Base-by-base conservation (phyloP, 2,888 invertebrate genomes). In the Sussaba pulchella region DNA sequence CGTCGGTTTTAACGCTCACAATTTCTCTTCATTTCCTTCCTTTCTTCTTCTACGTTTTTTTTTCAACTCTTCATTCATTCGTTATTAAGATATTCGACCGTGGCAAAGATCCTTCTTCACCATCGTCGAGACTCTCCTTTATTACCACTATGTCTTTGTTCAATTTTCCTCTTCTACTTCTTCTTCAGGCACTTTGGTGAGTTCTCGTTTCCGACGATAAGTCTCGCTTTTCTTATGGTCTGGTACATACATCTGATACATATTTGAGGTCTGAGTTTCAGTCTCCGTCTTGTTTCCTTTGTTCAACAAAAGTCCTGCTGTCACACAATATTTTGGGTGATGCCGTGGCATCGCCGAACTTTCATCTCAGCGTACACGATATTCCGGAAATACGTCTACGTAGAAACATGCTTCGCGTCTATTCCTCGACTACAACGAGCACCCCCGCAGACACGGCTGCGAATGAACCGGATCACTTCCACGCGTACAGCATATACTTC, bases 371-470 rank as follows among this genome's bases (percentile, higher is more conserved):
- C 72, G 47, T 52, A 47, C 50, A 50, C 19, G 19, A 50, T 72
- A 80, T 80, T 66, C 47, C 31, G 31, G 12, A 41, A 77, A 43
- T 36, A 69, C 14, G 41, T 10, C 63, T 12, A 57, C 19, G 50
- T 8, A 50, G 6, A 17, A 9, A 43, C 39, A 72, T 45, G 57
- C 66, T 54, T 54, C 21, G 24, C 12, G 45, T 50, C 50, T 43
- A 43, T 36, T 57, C 6, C 64, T 52, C 47, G 69, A 73, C 52
- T 72, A 64, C 57, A n/a, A 70, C 70, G 63, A 31, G 73, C 64
- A 81, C 72, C 72, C n/a, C 76, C 72, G 54, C 45, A 41, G 76
- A 72, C 67, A 71, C 69, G 69, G 24, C 2, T 71, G 57, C 81
- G 57, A 5, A 31, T 31, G 54, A 70, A 39, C 64, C 76, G 54